Evolutionary conservation across 2,797 vertebrate genomes (phyloP).

Genomic region (Borostomias antarcticus): DNA sequence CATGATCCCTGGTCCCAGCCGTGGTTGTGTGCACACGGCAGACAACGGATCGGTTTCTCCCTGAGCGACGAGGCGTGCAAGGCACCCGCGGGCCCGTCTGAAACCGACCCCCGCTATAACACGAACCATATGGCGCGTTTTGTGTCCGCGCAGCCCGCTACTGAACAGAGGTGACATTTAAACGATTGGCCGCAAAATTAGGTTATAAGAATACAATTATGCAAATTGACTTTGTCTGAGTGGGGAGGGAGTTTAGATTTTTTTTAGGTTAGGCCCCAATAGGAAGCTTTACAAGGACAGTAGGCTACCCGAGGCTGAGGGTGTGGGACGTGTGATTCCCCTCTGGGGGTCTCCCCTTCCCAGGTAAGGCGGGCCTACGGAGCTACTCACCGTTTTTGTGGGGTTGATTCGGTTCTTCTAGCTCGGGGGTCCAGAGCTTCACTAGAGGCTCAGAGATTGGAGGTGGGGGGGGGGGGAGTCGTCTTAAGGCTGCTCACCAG

Average conservation of each 20-base stretch:
- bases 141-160: constrained; percentile 46
- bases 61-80: constrained; percentile 61
- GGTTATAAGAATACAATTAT: not conserved
- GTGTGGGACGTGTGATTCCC: no score
- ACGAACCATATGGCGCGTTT: constrained; percentile 67
- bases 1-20: constrained; percentile 47
- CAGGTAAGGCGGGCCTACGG: no score
- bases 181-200: not conserved
- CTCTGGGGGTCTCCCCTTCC: no score
- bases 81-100: constrained; percentile 23
- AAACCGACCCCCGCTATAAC: constrained; percentile 62
- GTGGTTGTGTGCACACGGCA: constrained; percentile 39
- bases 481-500: no score
- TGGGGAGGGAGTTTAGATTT: no score
- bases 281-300: no score
- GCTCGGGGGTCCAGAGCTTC: not conserved
- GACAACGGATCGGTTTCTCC: constrained; percentile 61
- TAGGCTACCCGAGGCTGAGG: not conserved
- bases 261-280: not conserved
- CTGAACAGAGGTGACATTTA: constrained; percentile 25
- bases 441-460: not conserved
- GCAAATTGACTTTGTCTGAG: not conserved
- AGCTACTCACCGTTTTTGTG: no score
- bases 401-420: not conserved
- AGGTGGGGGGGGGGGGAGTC: not conserved